A percentile compares a stretch with the other conserved stretches of the same genome.
Evolutionary conservation across 2,113 vertebrate genomes (phyloP).

Genomic region (Corydoras sp.): DNA sequence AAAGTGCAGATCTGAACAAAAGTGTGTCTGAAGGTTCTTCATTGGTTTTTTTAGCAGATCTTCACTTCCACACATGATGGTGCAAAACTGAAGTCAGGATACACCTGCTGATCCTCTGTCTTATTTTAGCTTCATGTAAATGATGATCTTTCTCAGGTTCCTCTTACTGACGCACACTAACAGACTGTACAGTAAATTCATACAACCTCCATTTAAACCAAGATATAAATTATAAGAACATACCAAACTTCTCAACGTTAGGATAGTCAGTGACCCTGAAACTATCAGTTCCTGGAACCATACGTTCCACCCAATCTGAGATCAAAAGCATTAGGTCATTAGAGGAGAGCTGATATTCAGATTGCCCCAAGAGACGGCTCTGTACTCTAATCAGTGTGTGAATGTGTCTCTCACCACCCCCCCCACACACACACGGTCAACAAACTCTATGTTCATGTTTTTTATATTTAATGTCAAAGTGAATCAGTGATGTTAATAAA

Average conservation of each 20-base stretch:
- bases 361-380: background rate
- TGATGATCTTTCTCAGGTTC: background rate
- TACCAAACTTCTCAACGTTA: background rate
- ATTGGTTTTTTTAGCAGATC: background rate
- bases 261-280: background rate
- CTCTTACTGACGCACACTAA: no score
- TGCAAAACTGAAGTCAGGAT: background rate
- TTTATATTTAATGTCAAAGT: background rate
- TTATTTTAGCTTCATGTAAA: no score
- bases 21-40: background rate
- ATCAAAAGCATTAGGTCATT: background rate
- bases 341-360: background rate
- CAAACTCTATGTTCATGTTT: background rate
- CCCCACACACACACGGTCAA: background rate
- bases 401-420: background rate
- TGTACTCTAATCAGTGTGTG: background rate
- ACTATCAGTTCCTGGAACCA: background rate
- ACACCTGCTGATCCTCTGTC: constrained; percentile 1
- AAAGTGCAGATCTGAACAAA: background rate
- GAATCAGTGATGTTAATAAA: no score
- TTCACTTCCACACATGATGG: background rate
- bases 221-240: background rate
- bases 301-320: background rate
- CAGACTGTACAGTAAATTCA: background rate
- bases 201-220: background rate